Evolutionary conservation across 2,797 vertebrate species (phyloP).

Genomic region (Steatocranus sp.): DNA sequence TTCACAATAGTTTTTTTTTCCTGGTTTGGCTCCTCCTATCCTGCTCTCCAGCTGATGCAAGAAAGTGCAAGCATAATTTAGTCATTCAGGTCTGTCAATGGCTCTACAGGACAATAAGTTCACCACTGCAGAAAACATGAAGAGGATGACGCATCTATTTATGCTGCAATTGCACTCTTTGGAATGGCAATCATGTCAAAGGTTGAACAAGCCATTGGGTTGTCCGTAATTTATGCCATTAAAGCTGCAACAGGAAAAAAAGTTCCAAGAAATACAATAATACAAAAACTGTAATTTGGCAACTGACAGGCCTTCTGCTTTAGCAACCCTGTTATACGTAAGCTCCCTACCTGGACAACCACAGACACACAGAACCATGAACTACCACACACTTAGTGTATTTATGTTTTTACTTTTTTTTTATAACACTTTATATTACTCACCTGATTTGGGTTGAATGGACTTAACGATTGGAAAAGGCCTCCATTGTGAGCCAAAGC

Average conservation of each 20-base stretch:
- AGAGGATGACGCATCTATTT: neutral
- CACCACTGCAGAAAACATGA: neutral
- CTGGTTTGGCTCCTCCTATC: neutral
- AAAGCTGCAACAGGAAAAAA: neutral
- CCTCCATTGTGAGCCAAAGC: neutral
- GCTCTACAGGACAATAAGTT: neutral
- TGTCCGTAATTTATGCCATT: neutral
- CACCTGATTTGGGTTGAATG: neutral
- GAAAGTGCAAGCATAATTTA: neutral
- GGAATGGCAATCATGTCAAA: neutral
- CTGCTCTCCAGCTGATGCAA: conserved; percentile 20
- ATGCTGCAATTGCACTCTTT: neutral
- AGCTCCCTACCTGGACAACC: neutral
- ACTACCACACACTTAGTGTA: neutral
- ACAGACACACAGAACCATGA: neutral
- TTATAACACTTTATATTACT: neutral
- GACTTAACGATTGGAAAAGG: neutral
- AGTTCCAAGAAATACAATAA: neutral
- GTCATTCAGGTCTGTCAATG: neutral
- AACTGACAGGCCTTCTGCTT: neutral
- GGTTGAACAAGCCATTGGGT: neutral
- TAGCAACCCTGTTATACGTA: neutral
- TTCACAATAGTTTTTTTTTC: neutral
- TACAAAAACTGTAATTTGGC: neutral
- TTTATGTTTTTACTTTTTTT: neutral